Percentiles rank a stretch among this genome's conserved stretches.
These are phyloP conservation scores for Scomber colias DNA, from an alignment of 2,113 vertebrate species.

Conservation along the genomic window DNA sequence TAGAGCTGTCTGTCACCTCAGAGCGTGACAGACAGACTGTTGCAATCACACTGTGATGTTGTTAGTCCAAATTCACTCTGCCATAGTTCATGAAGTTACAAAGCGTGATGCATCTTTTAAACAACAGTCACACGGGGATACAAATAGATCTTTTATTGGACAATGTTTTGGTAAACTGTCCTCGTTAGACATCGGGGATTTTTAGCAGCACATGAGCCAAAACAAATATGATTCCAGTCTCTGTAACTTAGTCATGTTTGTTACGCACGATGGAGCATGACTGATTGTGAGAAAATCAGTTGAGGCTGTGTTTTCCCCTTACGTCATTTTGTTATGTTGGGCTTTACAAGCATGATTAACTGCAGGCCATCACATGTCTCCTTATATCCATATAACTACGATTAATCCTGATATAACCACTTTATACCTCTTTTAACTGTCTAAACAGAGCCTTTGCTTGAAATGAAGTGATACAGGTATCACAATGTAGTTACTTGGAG, in stretches of 20 bases:
- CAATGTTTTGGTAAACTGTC: conserved; percentile 5
- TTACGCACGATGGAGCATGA: conserved; percentile 26
- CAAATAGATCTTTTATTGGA: conserved; percentile 16
- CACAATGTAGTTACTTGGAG: neutral
- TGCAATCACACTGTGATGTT: conserved; percentile 32
- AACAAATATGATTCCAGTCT: conserved; percentile 36
- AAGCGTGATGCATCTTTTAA: conserved; percentile 13
- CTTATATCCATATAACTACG: neutral
- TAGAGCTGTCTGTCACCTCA: conserved; percentile 41
- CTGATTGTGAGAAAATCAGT: conserved; percentile 32
- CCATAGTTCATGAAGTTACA: conserved; percentile 26
- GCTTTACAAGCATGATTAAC: conserved; percentile 23
- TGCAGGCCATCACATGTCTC: neutral
- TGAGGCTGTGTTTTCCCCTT: conserved; percentile 26
- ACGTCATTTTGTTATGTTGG: conserved; percentile 27
- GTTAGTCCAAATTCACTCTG: conserved; percentile 4
- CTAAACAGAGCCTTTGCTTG: neutral
- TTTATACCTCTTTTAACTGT: neutral
- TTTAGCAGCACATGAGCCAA: conserved; percentile 44
- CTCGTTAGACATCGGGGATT: conserved; percentile 14
- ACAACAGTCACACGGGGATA: conserved; percentile 20
- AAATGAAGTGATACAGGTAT: neutral
- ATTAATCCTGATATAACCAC: neutral
- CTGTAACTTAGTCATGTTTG: conserved; percentile 13
- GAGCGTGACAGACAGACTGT: conserved; percentile 37